These are phyloP conservation scores for Cettia cetti DNA, from an alignment of 2,113 vertebrate genomes.

Conservation along the genomic window DNA sequence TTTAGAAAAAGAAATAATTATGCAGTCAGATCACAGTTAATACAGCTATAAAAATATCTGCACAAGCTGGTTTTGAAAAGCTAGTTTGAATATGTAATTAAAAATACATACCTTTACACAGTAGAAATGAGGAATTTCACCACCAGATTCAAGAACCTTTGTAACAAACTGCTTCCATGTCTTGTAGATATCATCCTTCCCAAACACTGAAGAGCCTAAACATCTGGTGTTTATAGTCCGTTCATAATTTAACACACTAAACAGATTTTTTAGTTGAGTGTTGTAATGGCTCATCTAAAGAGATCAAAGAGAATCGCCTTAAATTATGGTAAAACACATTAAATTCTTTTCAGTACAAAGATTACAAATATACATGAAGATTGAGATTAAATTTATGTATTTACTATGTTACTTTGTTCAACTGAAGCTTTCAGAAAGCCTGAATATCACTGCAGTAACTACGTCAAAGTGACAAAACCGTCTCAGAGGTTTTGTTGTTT, in stretches of 20 bases:
- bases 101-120: slow-evolving; percentile 88
- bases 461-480: not conserved
- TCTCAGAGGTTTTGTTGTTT: not conserved
- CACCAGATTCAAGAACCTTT: slow-evolving; percentile 43
- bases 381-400: not conserved
- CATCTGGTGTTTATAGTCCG: slow-evolving; percentile 57
- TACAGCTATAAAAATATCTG: not conserved
- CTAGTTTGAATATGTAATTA: not conserved
- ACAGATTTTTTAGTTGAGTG: slow-evolving; percentile 73
- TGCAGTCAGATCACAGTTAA: not conserved
- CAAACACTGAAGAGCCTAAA: slow-evolving; percentile 87
- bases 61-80: not conserved
- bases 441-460: not conserved
- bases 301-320: not conserved
- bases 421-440: not conserved
- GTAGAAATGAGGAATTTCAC: slow-evolving; percentile 71
- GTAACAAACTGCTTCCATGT: slow-evolving; percentile 71
- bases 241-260: slow-evolving; percentile 83
- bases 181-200: slow-evolving; percentile 81
- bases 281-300: slow-evolving; percentile 64
- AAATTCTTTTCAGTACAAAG: not conserved
- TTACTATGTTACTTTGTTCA: not conserved
- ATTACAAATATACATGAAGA: not conserved
- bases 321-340: not conserved
- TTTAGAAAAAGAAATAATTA: not conserved